Percentiles rank a stretch among this genome's conserved stretches.
Evolutionary conservation across 2,888 invertebrate genomes (phyloP).

Genomic region (Chirona hameri): DNA sequence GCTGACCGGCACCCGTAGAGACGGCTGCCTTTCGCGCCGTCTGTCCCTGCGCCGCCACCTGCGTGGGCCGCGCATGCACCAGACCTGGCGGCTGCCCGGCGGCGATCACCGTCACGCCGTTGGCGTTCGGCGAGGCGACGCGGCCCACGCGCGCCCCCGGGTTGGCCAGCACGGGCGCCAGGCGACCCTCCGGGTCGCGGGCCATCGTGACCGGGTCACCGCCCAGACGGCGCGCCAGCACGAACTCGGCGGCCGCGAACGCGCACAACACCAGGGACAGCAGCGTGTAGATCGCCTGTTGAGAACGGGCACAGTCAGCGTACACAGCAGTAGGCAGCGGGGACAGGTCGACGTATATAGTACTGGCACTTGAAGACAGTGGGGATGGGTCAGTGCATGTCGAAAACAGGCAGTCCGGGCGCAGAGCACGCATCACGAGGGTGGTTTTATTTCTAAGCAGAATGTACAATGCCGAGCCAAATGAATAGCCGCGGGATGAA

Average conservation of each 20-base stretch:
- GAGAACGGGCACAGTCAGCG: neutral
- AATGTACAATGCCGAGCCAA: too few relatives aligned
- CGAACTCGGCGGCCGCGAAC: constrained; percentile 27
- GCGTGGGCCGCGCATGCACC: neutral
- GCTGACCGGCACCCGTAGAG: too few relatives aligned
- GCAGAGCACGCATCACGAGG: too few relatives aligned
- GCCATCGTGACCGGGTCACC: constrained; percentile 29
- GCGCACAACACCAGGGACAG: constrained; percentile 8
- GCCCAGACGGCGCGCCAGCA: constrained; percentile 29
- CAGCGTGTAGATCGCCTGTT: constrained; percentile 22
- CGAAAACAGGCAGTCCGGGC: too few relatives aligned
- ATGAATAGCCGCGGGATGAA: too few relatives aligned
- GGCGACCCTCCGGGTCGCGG: constrained; percentile 25
- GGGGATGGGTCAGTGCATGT: too few relatives aligned
- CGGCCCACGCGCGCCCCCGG: constrained; percentile 13
- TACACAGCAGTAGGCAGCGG: neutral
- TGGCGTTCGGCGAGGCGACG: neutral
- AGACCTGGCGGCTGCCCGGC: neutral
- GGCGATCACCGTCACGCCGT: neutral
- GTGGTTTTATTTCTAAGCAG: too few relatives aligned
- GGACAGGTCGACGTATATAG: neutral
- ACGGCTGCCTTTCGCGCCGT: neutral
- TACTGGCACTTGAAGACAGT: neutral
- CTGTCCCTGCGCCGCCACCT: neutral
- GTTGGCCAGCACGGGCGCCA: constrained; percentile 28